phyloP scores from a whole-genome alignment of 2,888 invertebrate genomes.

The Melanargia galathea region DNA sequence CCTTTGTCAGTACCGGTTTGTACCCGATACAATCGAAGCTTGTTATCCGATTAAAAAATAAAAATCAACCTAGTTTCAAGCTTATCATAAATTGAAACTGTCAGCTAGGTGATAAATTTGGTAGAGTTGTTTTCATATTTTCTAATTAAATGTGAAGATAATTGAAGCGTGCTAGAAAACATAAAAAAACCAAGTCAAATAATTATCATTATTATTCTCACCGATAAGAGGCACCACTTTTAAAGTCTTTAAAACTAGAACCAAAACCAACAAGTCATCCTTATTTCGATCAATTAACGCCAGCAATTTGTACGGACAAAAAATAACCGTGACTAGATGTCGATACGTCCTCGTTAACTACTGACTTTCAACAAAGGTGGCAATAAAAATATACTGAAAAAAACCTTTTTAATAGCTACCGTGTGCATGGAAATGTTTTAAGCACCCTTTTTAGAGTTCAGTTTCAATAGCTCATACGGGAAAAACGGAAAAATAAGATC shows the following conservation, averaged over 20 bases:
- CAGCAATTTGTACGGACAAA: conserved; percentile 67
- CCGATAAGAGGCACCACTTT: background rate
- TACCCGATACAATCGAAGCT: background rate
- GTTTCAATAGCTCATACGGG: too few species aligned
- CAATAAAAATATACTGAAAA: conserved; percentile 40
- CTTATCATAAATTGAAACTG: too few species aligned
- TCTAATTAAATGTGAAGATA: background rate
- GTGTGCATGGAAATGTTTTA: conserved; percentile 26
- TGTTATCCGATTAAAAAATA: background rate
- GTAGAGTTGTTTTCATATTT: background rate
- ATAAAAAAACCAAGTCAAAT: background rate
- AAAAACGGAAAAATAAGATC: too few species aligned
- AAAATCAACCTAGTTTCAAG: background rate
- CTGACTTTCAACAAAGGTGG: conserved; percentile 43
- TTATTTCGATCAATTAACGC: conserved; percentile 73
- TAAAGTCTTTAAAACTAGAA: conserved; percentile 46
- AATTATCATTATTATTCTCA: background rate
- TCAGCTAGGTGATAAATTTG: background rate
- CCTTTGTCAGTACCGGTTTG: background rate
- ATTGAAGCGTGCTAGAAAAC: background rate
- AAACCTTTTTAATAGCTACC: conserved; percentile 37
- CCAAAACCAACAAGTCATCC: conserved; percentile 72
- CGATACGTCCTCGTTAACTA: conserved; percentile 70
- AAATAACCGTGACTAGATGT: conserved; percentile 65
- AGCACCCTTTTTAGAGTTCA: background rate